These are phyloP conservation scores for Drusus annulatus DNA, from an alignment of 1,140 invertebrate species.

Conservation along the genomic window DNA sequence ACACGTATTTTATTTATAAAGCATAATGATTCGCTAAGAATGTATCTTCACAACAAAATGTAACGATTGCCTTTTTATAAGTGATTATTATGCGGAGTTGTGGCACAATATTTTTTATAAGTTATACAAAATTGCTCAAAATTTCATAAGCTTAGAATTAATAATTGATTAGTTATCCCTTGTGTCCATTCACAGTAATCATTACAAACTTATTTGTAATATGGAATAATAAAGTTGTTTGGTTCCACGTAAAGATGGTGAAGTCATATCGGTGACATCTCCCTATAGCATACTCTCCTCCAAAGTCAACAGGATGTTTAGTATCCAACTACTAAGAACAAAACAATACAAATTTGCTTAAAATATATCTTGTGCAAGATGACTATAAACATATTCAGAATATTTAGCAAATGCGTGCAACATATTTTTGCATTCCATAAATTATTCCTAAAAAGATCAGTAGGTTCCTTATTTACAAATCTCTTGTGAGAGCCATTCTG, in stretches of 20 bases:
- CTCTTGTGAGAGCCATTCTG: no score
- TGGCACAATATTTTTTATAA: conserved; percentile 57
- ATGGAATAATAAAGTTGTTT: not conserved
- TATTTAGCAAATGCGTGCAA: no score
- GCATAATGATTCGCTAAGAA: conserved; percentile 56
- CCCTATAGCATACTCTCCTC: no score
- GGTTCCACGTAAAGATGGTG: not conserved
- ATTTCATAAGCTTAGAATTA: conserved; percentile 54
- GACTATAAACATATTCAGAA: no score
- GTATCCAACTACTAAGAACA: no score
- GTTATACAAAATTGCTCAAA: conserved; percentile 58
- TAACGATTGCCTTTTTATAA: conserved; percentile 54
- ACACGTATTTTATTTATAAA: conserved; percentile 59
- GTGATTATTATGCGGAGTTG: conserved; percentile 56
- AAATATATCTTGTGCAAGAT: no score
- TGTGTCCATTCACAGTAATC: conserved; percentile 40
- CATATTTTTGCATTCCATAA: no score
- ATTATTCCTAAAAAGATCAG: no score
- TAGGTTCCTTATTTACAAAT: no score
- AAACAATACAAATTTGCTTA: no score
- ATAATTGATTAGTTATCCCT: conserved; percentile 52
- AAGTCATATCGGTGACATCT: no score
- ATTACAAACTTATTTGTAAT: conserved; percentile 30
- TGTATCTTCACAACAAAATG: conserved; percentile 50
- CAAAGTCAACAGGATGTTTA: no score